Conservation (phyloP, 2,113 vertebrate species). For the Formicarius rufipectus region DNA sequence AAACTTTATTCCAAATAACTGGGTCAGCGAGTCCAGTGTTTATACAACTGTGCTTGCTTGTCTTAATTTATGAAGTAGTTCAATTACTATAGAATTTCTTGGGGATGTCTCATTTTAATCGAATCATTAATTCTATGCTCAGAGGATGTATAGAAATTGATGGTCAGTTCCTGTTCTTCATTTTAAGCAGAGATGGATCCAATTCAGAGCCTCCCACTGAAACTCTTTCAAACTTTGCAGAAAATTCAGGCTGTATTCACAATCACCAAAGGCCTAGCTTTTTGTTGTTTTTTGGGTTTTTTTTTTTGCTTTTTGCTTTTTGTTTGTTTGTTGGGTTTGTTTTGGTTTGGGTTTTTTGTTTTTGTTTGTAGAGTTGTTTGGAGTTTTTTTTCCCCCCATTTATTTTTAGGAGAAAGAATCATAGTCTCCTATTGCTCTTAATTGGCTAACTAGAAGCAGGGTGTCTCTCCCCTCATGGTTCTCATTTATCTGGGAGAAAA, state of each 20-base stretch:
- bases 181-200: not conserved
- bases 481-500: not conserved
- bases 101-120: slow-evolving; percentile 46
- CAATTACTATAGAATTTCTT: slow-evolving; percentile 47
- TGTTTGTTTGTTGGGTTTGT: too few relatives aligned
- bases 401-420: not conserved
- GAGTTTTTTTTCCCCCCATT: too few relatives aligned
- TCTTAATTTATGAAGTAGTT: slow-evolving; percentile 43
- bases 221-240: not conserved
- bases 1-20: slow-evolving; percentile 19
- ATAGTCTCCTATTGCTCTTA: not conserved
- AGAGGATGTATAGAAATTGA: slow-evolving; percentile 27
- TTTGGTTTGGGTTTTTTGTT: too few relatives aligned
- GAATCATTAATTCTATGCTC: slow-evolving; percentile 35
- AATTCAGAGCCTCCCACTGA: not conserved
- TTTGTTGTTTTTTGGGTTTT: too few relatives aligned
- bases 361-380: too few relatives aligned
- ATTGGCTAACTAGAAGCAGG: not conserved
- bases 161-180: not conserved
- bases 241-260: not conserved
- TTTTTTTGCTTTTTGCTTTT: not conserved
- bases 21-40: not conserved
- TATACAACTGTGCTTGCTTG: slow-evolving; percentile 12
- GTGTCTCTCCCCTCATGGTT: not conserved
- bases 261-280: not conserved